These are phyloP conservation scores for Diprion similis DNA, from an alignment of 1,140 invertebrate species.

Conservation along the genomic window DNA sequence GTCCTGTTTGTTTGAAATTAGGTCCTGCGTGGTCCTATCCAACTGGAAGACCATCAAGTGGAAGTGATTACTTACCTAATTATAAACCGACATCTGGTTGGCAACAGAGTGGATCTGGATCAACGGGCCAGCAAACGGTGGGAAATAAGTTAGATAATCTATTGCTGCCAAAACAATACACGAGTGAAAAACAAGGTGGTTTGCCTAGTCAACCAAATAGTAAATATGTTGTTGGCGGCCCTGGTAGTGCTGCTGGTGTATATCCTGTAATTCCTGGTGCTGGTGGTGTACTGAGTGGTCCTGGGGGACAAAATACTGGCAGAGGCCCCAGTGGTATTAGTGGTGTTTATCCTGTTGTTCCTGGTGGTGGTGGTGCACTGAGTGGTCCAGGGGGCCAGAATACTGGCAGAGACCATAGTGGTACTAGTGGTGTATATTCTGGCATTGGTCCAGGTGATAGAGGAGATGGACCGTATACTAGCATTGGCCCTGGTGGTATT, in stretches of 20 bases:
- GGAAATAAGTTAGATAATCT: conserved; percentile 21
- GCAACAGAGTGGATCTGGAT: background rate
- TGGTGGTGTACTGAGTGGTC: conserved; percentile 26
- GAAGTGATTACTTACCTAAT: too few relatives aligned
- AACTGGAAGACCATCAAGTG: conserved; percentile 18
- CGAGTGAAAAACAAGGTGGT: conserved; percentile 22
- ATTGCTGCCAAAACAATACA: background rate
- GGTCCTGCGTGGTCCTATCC: conserved; percentile 2
- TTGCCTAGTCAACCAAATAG: conserved; percentile 16
- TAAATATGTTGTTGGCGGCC: conserved; percentile 10
- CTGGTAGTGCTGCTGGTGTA: background rate
- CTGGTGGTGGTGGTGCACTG: conserved; percentile 12
- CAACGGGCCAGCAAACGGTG: conserved; percentile 11
- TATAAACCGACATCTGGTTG: too few relatives aligned
- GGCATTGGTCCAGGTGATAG: conserved; percentile 6
- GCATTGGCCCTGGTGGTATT: too few relatives aligned
- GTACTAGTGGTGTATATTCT: background rate
- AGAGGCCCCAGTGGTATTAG: conserved; percentile 23
- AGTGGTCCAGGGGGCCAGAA: conserved; percentile 12
- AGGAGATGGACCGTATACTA: background rate
- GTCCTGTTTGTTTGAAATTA: background rate
- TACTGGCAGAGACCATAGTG: background rate
- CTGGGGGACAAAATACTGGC: conserved; percentile 18
- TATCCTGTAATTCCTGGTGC: too few relatives aligned
- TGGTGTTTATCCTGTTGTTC: conserved; percentile 23